Evolutionary conservation across 2,888 invertebrate genomes (phyloP), one percentile per base, ranked within the genome.

Genomic region (Trilocha varians): DNA sequence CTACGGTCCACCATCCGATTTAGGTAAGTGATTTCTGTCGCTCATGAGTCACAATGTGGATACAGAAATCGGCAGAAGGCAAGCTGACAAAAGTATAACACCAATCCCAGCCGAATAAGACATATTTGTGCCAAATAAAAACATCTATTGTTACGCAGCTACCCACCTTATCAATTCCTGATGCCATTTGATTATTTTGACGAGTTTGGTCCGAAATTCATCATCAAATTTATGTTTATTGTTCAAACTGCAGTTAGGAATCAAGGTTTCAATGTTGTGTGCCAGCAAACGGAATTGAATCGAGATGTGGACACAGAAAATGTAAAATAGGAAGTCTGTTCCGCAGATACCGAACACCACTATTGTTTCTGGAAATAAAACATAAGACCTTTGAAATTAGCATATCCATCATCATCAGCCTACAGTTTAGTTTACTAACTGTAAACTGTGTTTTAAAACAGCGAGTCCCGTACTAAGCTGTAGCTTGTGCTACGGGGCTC

Each of bases 251-350:
- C 35, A 39, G 2, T 48, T 34, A 1, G 16, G 32, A 13, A 71
- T 53, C 1, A 72, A 39, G 5, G 44, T 52, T 41, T 64, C 57
- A 6, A 76, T 49, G 3, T 62, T 47, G 25, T 59, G 32, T 38
- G 60, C 59, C 5, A 78, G 49, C 3, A 76, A 45, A 3, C 59
- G 59, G 43, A 77, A 77, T 42, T 78, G 78, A 6, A 69, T 62
- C 0, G 62, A 50, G 5, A 76, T 62, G 42, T 69, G 68, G 0
- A 65, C 65, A 38, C 72, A 70, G 44, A 62, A 68, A 0, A 54
- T 64, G 41, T 66, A 78, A 16, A 71, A 70, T 0, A 77, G 47
- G 13, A 58, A 65, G 44, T 78, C 78, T 0, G 60, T 51, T 0
- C 56, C 47, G 8, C 56, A 52, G 2, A 65, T 50, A 25, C 51